A percentile compares a stretch with the other conserved stretches of the same genome.
Evolutionary conservation across 2,888 invertebrate genomes (phyloP).

Genomic region (Mesorhabditis spiculigera): DNA sequence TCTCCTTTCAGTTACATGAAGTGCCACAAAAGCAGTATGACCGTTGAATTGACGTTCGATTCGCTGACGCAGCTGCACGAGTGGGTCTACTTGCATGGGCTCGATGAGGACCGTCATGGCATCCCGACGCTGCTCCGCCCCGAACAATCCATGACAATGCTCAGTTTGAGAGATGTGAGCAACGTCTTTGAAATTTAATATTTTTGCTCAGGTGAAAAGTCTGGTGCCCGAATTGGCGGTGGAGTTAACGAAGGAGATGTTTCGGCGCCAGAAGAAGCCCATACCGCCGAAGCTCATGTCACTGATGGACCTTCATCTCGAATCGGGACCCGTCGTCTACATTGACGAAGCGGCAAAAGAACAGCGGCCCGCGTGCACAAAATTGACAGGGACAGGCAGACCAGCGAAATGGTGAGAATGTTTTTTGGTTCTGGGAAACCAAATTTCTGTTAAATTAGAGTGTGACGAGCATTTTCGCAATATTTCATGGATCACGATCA

Average conservation of each 20-base stretch:
- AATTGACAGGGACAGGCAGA: too few relatives aligned
- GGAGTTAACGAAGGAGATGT: not conserved
- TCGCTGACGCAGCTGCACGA: not conserved
- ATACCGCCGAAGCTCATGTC: too few relatives aligned
- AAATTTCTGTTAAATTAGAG: too few relatives aligned
- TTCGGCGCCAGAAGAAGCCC: not conserved
- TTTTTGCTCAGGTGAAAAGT: not conserved
- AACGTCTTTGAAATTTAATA: not conserved
- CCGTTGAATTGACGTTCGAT: not conserved
- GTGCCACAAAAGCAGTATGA: not conserved
- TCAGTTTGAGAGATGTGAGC: not conserved
- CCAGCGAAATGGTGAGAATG: too few relatives aligned
- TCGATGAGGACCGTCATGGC: conserved; percentile 1
- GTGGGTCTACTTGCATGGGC: not conserved
- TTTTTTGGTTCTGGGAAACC: too few relatives aligned
- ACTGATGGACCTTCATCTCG: too few relatives aligned
- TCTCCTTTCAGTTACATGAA: not conserved
- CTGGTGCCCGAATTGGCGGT: not conserved
- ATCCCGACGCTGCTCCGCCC: conserved; percentile 1
- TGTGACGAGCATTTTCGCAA: too few relatives aligned
- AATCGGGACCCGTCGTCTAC: too few relatives aligned
- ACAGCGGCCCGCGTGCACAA: too few relatives aligned
- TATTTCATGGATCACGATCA: too few relatives aligned
- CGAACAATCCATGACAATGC: not conserved
- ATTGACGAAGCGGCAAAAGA: too few relatives aligned